Evolutionary conservation across 2,888 invertebrate species (phyloP), one percentile per base, ranked within the genome.

Genomic region (Alsophila aescularia): DNA sequence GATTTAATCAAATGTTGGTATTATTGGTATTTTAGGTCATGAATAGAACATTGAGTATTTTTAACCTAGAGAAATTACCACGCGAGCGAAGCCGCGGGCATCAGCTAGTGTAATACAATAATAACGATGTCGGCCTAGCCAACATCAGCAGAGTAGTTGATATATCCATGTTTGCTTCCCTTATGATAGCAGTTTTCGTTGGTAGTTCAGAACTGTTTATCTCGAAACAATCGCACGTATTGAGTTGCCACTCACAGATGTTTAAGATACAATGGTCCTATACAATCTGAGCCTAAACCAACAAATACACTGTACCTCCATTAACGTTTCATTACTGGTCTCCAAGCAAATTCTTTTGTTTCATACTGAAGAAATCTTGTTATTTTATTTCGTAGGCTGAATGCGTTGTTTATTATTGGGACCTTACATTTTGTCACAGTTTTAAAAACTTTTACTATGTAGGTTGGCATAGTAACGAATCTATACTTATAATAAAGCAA

Each of bases 231-330:
- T 43, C 37, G 32, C 39, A 41, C 37, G 35, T 47, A 55, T 50
- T 55, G 39, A 40, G 29, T 37, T 45, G 55, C 49, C 55, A 55
- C 44, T 50, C 44, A 39, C 55, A 55, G 44, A 50, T 44, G 35
- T 44, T 49, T 34, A 21, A 37, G 49, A 50, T 44, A 55, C 55
- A 55, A 50, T 55, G 35, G 44, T 36, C 51, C 51, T 37, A 36
- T 47, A 47, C 50, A 58, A 54, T 48, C 45, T 29, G 36, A 29
- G 29, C 50, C 47, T 44, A 43, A 54, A 51, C 54, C 54, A 54
- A 54, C 51, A 58, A 54, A 47, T 16, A 53, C 16, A 21, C 24
- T 44, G 40, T 14, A 43, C 44, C 43, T 44, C 54, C 54, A 54
- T 53, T 58, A 58, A 58, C 39, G 44, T 51, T 48, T 48, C 51